Evolutionary conservation across 1,140 invertebrate species (phyloP).

Genomic region (Heliconius hewitsoni): DNA sequence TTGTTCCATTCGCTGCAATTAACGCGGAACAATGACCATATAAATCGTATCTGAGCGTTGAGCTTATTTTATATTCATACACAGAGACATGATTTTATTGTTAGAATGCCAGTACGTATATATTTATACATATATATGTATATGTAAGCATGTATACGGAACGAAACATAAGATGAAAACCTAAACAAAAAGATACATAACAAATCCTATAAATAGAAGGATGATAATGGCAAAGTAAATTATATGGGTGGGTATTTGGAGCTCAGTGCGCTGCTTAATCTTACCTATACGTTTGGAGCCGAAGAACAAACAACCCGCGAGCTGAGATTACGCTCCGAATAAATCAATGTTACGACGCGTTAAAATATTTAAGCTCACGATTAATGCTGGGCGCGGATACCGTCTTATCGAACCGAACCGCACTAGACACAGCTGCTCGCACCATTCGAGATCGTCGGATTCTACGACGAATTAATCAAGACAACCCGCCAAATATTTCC

Average conservation of each 20-base stretch:
- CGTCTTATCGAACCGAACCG: slow-evolving; percentile 66
- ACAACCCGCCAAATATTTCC: slow-evolving; percentile 48
- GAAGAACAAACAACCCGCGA: slow-evolving; percentile 79
- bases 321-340: slow-evolving; percentile 77
- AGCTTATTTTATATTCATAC: slow-evolving; percentile 56
- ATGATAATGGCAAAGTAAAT: slow-evolving; percentile 53
- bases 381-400: slow-evolving; percentile 73
- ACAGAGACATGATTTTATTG: background rate
- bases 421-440: slow-evolving; percentile 60
- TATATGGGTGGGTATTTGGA: slow-evolving; percentile 49
- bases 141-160: background rate
- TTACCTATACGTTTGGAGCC: slow-evolving; percentile 78
- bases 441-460: slow-evolving; percentile 51
- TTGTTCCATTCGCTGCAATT: slow-evolving; percentile 74
- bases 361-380: slow-evolving; percentile 81
- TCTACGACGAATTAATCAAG: slow-evolving; percentile 59
- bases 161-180: background rate
- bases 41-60: slow-evolving; percentile 73
- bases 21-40: slow-evolving; percentile 75
- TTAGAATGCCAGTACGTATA: background rate
- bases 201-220: slow-evolving; percentile 38
- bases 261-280: slow-evolving; percentile 69
- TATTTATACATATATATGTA: background rate
- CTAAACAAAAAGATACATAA: background rate
- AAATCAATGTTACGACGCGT: slow-evolving; percentile 81